Evolutionary conservation across 35 echinoderm and acorn worm species (phyloP).

Genomic region (Apostichopus parvimensis): DNA sequence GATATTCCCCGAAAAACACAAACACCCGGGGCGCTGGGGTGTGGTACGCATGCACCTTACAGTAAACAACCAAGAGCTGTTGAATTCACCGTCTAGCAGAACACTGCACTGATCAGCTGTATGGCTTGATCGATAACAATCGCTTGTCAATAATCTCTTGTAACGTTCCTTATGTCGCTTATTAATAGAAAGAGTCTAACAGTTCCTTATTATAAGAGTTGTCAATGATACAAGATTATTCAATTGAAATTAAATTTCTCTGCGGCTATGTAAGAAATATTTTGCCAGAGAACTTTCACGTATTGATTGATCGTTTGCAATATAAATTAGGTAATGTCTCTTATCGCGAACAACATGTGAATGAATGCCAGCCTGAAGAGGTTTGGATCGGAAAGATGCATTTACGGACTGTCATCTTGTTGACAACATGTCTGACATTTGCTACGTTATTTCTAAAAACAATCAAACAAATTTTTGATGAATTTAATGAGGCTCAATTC

Average conservation of each 20-base stretch:
- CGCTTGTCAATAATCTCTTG: background rate
- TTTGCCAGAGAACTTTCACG: background rate
- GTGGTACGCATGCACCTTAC: slow-evolving; percentile 52
- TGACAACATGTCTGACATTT: too few species aligned
- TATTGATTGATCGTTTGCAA: background rate
- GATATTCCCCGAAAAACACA: slow-evolving; percentile 48
- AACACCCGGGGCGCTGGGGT: slow-evolving; percentile 53
- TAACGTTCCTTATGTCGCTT: background rate
- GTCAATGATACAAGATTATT: background rate
- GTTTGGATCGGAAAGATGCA: background rate
- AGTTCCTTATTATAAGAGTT: background rate
- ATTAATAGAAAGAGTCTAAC: background rate
- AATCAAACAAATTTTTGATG: too few species aligned
- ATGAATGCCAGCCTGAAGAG: background rate
- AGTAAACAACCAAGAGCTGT: slow-evolving; percentile 12
- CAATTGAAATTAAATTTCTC: background rate
- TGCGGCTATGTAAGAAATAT: background rate
- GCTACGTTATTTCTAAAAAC: too few species aligned
- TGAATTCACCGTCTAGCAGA: background rate
- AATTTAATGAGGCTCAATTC: too few species aligned
- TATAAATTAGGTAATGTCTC: background rate
- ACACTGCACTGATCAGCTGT: background rate
- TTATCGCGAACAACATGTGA: background rate
- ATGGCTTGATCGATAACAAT: background rate
- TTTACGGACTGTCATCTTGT: background rate